phyloP scores from a whole-genome alignment of 2,797 vertebrate genomes.

The Serranus cabrilla region DNA sequence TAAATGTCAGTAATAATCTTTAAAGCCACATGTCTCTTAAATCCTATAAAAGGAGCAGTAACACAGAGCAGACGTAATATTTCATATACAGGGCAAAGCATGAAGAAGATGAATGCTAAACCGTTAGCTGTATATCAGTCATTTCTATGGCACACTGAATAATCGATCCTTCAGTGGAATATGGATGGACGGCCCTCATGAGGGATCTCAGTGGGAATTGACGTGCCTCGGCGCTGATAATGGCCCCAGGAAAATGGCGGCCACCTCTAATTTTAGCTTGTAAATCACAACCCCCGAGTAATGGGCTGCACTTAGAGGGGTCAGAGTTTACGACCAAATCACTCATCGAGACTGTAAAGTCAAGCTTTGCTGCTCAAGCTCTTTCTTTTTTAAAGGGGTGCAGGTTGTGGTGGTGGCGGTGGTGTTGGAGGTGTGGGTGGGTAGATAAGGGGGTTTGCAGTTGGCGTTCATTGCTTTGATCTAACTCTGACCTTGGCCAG shows the following conservation, averaged over 20 bases:
- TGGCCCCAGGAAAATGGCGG: conserved; percentile 41
- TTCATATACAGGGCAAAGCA: conserved; percentile 22
- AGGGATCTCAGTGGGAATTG: conserved; percentile 42
- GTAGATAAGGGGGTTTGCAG: conserved; percentile 1
- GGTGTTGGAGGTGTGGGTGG: conserved; percentile 2
- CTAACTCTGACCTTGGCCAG: conserved; percentile 72
- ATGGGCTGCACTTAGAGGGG: conserved; percentile 70
- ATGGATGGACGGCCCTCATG: conserved; percentile 47
- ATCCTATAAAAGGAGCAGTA: neutral
- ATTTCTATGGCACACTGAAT: conserved; percentile 46
- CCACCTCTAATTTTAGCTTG: conserved; percentile 63
- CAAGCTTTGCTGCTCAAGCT: conserved; percentile 13
- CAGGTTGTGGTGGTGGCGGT: neutral
- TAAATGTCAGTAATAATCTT: conserved; percentile 12
- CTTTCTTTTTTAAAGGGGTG: conserved; percentile 29
- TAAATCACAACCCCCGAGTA: conserved; percentile 73
- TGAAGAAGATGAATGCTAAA: conserved; percentile 45
- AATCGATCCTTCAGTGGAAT: conserved; percentile 58
- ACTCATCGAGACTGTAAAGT: conserved; percentile 62
- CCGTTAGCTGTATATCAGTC: conserved; percentile 40
- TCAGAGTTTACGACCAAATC: conserved; percentile 73
- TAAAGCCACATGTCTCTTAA: conserved; percentile 10
- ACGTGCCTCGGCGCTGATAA: conserved; percentile 37
- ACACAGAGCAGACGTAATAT: conserved; percentile 24
- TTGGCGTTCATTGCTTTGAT: conserved; percentile 55